Evolutionary conservation across 2,797 vertebrate genomes (phyloP), one percentile per base, ranked within the genome.

Genomic region (Ficedula albicollis): DNA sequence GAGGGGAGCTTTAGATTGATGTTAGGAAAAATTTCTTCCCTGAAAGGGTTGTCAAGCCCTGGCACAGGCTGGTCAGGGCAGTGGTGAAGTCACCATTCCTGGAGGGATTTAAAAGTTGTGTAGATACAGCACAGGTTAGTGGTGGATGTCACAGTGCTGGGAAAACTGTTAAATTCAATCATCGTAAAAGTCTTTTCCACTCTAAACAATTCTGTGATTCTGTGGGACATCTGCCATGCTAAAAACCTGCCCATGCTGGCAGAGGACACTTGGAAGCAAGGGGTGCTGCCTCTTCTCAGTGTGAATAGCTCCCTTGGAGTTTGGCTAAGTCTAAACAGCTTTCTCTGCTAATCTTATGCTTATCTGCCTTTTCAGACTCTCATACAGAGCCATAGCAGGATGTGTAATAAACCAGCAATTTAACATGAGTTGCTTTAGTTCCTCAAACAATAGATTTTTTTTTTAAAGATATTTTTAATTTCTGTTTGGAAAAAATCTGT

Each of bases 351-450:
- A 89, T 87, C 59, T 67, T 58, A 27, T 56, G 70, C 62, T 91
- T 82, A 83, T 94, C 80, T 90, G 75, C 79, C 54, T 87, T 90
- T 77, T 72, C 75, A 86, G 76, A 72, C 60, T 83, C 27, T 58
- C 30, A 15, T 70, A 16, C 32, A 69, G 55, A 87, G 72, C 73
- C 11, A 2, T 39, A 89, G 92, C 87, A 91, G 74, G 70, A 72
- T 74, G 41, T 66, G n/a, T 68, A 67, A 84, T 78, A 93, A 91
- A 41, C 25, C 54, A 64, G 49, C 38, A 92, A 72, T 4, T 52
- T 90, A 73, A 52, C 25, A 9, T 48, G 18, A 22, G 46, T 87
- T 77, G 39, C 34, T 96, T 84, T 76, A 78, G 81, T 59, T 85
- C 87, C 67, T 81, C 41, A 59, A 88, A 93, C 16, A 38, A 63